phyloP scores from a whole-genome alignment of 2,888 invertebrate species.

The Perizoma flavofasciatum region DNA sequence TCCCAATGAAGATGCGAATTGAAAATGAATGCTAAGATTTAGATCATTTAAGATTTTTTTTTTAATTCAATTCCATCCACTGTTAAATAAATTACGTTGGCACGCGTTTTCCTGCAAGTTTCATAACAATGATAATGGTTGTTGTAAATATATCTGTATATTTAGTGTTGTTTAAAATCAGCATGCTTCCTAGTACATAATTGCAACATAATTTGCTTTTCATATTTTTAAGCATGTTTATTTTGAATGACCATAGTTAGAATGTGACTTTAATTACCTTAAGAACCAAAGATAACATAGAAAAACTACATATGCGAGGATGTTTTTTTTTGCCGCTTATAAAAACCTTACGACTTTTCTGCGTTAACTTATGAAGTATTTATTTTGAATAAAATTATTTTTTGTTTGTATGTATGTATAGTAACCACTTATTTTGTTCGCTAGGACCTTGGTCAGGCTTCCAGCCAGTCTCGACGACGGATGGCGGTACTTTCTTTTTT shows the following conservation, averaged over 20 bases:
- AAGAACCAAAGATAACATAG: too few species aligned
- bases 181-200: constrained; percentile 18
- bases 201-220: not conserved
- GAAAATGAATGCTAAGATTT: too few species aligned
- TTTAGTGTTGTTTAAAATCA: not conserved
- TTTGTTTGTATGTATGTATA: constrained; percentile 14
- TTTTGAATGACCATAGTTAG: too few species aligned
- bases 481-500: constrained; percentile 66
- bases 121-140: not conserved
- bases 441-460: constrained; percentile 75
- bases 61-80: constrained; percentile 1
- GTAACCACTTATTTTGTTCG: constrained; percentile 68
- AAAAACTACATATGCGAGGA: too few species aligned
- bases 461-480: constrained; percentile 64
- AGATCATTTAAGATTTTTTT: not conserved
- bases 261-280: too few species aligned
- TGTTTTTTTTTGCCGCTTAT: too few species aligned
- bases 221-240: too few species aligned
- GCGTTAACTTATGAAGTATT: too few species aligned
- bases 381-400: not conserved
- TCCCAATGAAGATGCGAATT: too few species aligned
- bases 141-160: constrained; percentile 18
- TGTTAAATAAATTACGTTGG: not conserved
- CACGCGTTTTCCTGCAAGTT: constrained; percentile 13
- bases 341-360: too few species aligned